These are phyloP conservation scores for Dicrurus megarhynchus DNA, from an alignment of 2,113 vertebrate genomes.

Conservation along the genomic window DNA sequence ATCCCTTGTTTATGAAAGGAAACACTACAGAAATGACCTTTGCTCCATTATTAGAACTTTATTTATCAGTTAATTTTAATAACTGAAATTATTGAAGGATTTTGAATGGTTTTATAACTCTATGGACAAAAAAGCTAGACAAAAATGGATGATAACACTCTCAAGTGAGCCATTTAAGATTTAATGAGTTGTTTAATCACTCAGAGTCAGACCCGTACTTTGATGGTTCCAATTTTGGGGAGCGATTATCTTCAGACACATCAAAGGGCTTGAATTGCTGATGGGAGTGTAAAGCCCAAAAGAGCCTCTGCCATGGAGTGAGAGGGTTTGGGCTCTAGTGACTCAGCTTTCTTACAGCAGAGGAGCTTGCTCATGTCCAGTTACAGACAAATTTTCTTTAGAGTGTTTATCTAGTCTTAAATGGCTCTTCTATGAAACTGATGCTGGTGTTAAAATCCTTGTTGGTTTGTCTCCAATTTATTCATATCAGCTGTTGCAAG, in stretches of 20 bases:
- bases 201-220: neutral
- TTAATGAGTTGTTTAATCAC: neutral
- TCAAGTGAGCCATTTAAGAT: neutral
- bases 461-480: neutral
- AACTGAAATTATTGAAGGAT: neutral
- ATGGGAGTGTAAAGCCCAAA: neutral
- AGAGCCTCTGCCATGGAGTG: neutral
- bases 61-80: neutral
- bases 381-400: neutral
- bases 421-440: neutral
- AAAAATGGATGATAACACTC: neutral
- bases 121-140: neutral
- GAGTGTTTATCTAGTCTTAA: neutral
- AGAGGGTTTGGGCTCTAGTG: neutral
- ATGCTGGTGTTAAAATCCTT: neutral
- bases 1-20: neutral
- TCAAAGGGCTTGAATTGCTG: neutral
- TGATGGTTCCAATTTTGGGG: neutral
- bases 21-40: neutral
- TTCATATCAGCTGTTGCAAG: neutral
- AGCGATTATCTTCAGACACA: neutral
- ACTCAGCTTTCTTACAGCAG: neutral
- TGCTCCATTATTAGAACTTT: neutral
- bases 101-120: neutral
- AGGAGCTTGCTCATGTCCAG: neutral